Conservation (phyloP, 2,113 vertebrate genomes). For the Stigmatopora argus region DNA sequence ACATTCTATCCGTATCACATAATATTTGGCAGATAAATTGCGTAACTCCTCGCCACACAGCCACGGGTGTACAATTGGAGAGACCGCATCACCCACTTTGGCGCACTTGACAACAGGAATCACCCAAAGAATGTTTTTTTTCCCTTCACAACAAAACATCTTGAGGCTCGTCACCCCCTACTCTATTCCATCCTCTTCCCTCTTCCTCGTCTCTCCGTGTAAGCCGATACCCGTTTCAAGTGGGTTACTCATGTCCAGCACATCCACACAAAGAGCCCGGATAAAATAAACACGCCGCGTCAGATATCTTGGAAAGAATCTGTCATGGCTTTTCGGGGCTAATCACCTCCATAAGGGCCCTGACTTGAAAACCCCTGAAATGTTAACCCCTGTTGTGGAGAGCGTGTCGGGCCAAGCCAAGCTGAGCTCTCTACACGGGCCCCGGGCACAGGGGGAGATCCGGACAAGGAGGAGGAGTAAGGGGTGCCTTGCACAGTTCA, state of each 20-base stretch:
- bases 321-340: slow-evolving; percentile 98
- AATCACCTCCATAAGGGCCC: slow-evolving; percentile 99
- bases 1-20: not conserved
- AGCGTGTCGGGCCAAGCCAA: slow-evolving; percentile 72
- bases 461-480: slow-evolving; percentile 76
- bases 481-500: slow-evolving; percentile 88
- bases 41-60: slow-evolving; percentile 9
- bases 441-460: slow-evolving; percentile 78
- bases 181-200: slow-evolving; percentile 50
- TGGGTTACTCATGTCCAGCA: slow-evolving; percentile 99
- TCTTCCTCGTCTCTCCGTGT: slow-evolving; percentile 80
- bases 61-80: slow-evolving; percentile 16
- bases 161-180: slow-evolving; percentile 25
- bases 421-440: slow-evolving; percentile 67
- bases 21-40: slow-evolving; percentile 16
- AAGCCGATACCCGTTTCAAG: slow-evolving; percentile 87
- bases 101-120: slow-evolving; percentile 69
- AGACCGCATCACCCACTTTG: slow-evolving; percentile 67
- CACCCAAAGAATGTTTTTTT: slow-evolving; percentile 32
- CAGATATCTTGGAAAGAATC: slow-evolving; percentile 99
- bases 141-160: slow-evolving; percentile 41
- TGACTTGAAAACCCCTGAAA: slow-evolving; percentile 94
- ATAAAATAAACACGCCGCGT: slow-evolving; percentile 99
- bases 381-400: slow-evolving; percentile 96
- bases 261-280: slow-evolving; percentile 98